Base-by-base conservation (phyloP, 1,140 invertebrate species). In the Mamestra configurata region DNA sequence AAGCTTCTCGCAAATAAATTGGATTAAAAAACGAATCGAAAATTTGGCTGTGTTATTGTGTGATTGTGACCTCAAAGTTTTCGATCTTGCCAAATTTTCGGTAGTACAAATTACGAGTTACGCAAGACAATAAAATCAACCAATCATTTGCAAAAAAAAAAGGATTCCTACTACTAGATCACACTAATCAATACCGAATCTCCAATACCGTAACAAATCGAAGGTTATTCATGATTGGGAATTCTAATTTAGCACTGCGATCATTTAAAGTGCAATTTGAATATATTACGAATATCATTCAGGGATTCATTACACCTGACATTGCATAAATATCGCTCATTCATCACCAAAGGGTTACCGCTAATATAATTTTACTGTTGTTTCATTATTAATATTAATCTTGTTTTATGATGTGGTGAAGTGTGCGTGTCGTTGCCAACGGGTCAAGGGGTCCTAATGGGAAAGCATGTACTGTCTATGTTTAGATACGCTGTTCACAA, bases 281-380 rank as follows among this genome's bases (percentile, higher is more conserved):
- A 68, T 68, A 66, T 43, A 68, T 68, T 68, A 68, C 20, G 40
- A 24, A 46, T 11, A 68, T 46, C 22, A 61, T 61, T 35, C 57
- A 61, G 37, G 10, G n/a, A n/a, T n/a, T 20, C 13, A 2, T 22
- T 3, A 68, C 13, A 4, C 64, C 66, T 70, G 66, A 70, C 66
- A 27, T 46, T n/a, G 66, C 66, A 70, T 68, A 70, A 70, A 22
- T 46, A n/a, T 13, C 13, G 18, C 66, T 70, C 66, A 70, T 70
- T 70, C 66, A 70, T 49, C 22, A 46, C 22, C 18, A 22, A 70
- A 70, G 20, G 24, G 66, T 70, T 49, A 49, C 6, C 13, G 22
- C 43, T 20, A 49, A 46, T 70, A 70, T 46, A 70, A 70, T n/a
- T 70, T 70, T 27, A 70, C 66, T 49, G 40, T 70, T 68, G 22